These are phyloP conservation scores for Colletes gigas DNA, from an alignment of 1,140 invertebrate species.

Conservation along the genomic window DNA sequence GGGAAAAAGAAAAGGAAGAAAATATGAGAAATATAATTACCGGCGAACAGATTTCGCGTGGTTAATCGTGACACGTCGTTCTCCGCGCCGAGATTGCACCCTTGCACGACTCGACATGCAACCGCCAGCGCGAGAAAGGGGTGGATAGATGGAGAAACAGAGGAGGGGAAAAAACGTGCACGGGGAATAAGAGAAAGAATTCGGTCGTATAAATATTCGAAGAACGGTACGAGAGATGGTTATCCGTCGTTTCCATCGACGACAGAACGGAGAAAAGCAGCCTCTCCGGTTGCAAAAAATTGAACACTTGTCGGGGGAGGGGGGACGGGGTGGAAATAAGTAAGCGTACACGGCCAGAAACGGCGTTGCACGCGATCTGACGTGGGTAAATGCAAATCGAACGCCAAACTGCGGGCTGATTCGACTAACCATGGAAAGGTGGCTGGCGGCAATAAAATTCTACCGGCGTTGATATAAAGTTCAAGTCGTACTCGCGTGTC, in stretches of 20 bases:
- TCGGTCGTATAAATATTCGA: conserved; percentile 43
- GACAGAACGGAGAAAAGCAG: conserved; percentile 46
- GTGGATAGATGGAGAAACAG: not conserved
- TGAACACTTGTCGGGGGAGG: conserved; percentile 11
- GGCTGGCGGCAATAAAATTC: conserved; percentile 36
- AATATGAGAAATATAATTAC: conserved; percentile 47
- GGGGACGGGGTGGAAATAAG: conserved; percentile 26
- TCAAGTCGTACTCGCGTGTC: conserved; percentile 27
- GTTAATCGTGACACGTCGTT: conserved; percentile 51
- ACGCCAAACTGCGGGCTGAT: conserved; percentile 48
- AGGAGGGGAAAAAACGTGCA: not conserved
- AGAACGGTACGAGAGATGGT: conserved; percentile 38
- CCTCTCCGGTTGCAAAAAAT: conserved; percentile 31
- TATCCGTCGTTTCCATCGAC: conserved; percentile 48
- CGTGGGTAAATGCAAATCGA: conserved; percentile 62
- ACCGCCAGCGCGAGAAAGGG: conserved; percentile 6
- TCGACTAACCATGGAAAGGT: conserved; percentile 36
- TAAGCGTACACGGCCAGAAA: conserved; percentile 23
- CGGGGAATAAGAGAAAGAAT: conserved; percentile 43
- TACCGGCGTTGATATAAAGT: conserved; percentile 32
- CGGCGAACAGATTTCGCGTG: conserved; percentile 44
- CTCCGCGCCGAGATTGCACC: not conserved
- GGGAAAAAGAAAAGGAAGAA: not conserved
- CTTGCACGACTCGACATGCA: not conserved
- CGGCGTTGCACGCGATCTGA: conserved; percentile 56